These are phyloP conservation scores for Nothobranchius furzeri DNA, from an alignment of 2,113 vertebrate genomes.

Conservation along the genomic window DNA sequence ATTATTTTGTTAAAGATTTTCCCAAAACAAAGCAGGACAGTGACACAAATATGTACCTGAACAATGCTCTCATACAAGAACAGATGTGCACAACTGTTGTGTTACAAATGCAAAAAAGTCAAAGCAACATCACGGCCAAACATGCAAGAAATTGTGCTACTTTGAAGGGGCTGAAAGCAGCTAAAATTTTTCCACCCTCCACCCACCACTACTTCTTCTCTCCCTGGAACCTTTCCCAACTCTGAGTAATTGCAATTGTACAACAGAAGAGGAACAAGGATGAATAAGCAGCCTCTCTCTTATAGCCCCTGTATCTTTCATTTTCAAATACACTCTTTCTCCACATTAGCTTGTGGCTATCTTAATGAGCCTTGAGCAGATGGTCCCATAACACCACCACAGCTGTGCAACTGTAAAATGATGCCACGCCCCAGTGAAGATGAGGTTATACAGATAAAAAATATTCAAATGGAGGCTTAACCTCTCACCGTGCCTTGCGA, in stretches of 20 bases:
- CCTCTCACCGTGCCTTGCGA: slow-evolving; percentile 27
- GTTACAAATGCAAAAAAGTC: slow-evolving; percentile 6
- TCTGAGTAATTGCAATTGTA: slow-evolving; percentile 56
- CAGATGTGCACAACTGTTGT: background rate
- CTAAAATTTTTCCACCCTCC: slow-evolving; percentile 37
- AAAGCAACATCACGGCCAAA: slow-evolving; percentile 24
- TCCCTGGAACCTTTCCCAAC: slow-evolving; percentile 55
- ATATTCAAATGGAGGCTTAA: slow-evolving; percentile 64
- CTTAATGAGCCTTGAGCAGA: slow-evolving; percentile 63
- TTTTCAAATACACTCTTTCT: slow-evolving; percentile 5
- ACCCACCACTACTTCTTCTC: slow-evolving; percentile 32
- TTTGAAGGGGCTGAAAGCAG: slow-evolving; percentile 52
- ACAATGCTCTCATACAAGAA: slow-evolving; percentile 7
- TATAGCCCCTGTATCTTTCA: slow-evolving; percentile 13
- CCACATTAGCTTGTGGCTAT: slow-evolving; percentile 45
- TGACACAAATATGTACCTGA: background rate
- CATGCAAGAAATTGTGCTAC: slow-evolving; percentile 55
- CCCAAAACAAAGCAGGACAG: background rate
- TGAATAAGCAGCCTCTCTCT: slow-evolving; percentile 23
- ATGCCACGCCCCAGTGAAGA: slow-evolving; percentile 49
- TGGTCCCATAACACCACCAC: slow-evolving; percentile 62
- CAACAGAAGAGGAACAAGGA: slow-evolving; percentile 45
- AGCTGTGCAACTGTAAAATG: slow-evolving; percentile 56
- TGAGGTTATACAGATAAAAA: slow-evolving; percentile 46
- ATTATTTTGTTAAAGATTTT: background rate